Base-by-base conservation (phyloP, 92 coral and sea anemone species). In the Epizoanthus ramosus region DNA sequence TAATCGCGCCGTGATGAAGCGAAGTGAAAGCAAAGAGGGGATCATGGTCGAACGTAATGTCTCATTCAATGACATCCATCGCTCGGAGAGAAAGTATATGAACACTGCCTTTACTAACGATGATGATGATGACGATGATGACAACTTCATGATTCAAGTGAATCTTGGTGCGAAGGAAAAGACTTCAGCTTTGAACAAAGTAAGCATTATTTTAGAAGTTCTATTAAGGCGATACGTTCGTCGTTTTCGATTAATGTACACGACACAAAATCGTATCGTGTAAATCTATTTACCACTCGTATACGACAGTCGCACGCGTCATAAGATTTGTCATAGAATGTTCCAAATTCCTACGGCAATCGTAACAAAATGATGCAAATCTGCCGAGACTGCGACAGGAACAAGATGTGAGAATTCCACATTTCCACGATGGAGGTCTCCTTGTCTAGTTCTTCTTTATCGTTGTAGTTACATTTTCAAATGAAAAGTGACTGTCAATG, bases 141-240 rank as follows among this genome's bases (percentile, higher is more conserved):
- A 60, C 3, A 69, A 85, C 41, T 97, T 97, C 23, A 97, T 94
- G 98, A 95, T 97, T n/a, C 89, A 97, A 73, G 98, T 90, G 24
- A 88, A 90, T 25, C 88, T 87, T 14, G 84, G 81, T 13, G 67
- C 74, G 33, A 71, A 86, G 23, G 73, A 57, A 28, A 77, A 28
- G 8, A 41, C 25, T 31, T 80, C 87, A 43, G 71, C 88, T 17
- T n/a, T 66, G 83, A 37, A 50, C 22, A 70, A 86, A 68, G 93
- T 86, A 58, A 80, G 84, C 5, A 41, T 12, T 10, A 6, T 2
- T 64, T 68, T 23, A 50, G 16, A 12, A 37, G 37, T 33, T 19
- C 15, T 22, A 4, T 4, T 3, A 3, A 52, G 75, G 16, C 64
- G 16, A 25, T 35, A 41, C 37, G n/a, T 31, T 1, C 15, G 64